These are phyloP conservation scores for Sphinx pinastri DNA, from an alignment of 2,888 invertebrate species.

Conservation along the genomic window DNA sequence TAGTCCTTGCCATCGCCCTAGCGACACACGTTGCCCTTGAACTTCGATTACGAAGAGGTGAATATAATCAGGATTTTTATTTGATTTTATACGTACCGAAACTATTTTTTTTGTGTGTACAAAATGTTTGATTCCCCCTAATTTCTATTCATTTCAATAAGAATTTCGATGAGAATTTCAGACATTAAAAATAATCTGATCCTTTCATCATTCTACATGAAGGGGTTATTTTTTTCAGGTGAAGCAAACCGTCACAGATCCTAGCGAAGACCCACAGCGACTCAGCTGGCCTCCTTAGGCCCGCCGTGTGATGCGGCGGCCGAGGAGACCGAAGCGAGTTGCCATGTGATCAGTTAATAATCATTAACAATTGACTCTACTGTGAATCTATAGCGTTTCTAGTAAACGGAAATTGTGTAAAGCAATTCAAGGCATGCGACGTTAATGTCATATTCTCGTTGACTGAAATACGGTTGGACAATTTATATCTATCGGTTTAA, in stretches of 20 bases:
- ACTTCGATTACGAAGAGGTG: slow-evolving; percentile 57
- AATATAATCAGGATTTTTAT: background rate
- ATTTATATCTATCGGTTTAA: background rate
- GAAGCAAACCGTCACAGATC: slow-evolving; percentile 64
- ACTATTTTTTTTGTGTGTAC: too few relatives aligned
- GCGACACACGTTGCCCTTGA: slow-evolving; percentile 68
- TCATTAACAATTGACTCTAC: background rate
- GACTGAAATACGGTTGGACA: background rate
- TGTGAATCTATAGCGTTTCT: background rate
- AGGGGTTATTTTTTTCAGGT: slow-evolving; percentile 39
- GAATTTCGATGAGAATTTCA: too few relatives aligned
- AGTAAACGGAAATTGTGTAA: background rate
- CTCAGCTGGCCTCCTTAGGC: slow-evolving; percentile 57
- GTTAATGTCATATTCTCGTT: background rate
- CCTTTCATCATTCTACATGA: background rate
- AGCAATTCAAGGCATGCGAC: background rate
- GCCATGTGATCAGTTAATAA: slow-evolving; percentile 56
- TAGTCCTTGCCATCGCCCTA: slow-evolving; percentile 69
- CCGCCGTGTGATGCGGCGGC: slow-evolving; percentile 49
- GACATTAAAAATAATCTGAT: too few relatives aligned
- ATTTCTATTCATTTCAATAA: too few relatives aligned
- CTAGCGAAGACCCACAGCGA: slow-evolving; percentile 74
- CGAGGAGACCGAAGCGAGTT: slow-evolving; percentile 47
- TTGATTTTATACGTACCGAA: too few relatives aligned
- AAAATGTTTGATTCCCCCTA: too few relatives aligned